Evolutionary conservation across 2,888 invertebrate species (phyloP), one percentile per base, ranked within the genome.

Genomic region (Xestia rhomboidea): DNA sequence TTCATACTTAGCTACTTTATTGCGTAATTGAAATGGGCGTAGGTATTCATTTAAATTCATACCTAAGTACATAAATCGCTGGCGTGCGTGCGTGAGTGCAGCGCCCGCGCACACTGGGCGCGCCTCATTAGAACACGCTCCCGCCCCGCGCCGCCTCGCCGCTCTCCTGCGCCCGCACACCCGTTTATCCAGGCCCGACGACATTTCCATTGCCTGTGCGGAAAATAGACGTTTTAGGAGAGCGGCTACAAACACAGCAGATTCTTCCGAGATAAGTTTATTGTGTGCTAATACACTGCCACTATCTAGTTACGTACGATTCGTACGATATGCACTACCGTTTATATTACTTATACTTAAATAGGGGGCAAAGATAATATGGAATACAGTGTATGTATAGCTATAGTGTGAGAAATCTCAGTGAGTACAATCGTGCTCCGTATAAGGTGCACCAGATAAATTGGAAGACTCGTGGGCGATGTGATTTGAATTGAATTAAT

Each of bases 401-500:
- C 76, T 87, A 86, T 76, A 85, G 80, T 90, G 89, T 90, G 91
- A 90, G 92, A 91, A 90, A 90, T 89, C 89, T 90, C 84, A 87
- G 87, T 83, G 85, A 90, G 87, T 89, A 92, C 91, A 93, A 92
- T 91, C 90, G 89, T 88, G 87, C 84, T 80, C 93, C 94, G 88
- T 93, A 93, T 91, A 93, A 90, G 94, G 93, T 89, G 85, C 90
- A 92, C 91, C 90, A 90, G 92, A 93, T 94, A 94, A 95, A 95
- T 94, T 93, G 93, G 91, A 93, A 91, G 91, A 89, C 91, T 93
- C 93, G 95, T 94, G 94, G 95, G 94, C 94, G 94, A 94, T 94
- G 94, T 95, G 96, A 95, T 95, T 95, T 95, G 94, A 96, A 95
- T 95, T 94, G 94, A 94, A 95, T 95, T 95, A 96, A 95, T 95